Base-by-base conservation (phyloP, 2,113 vertebrate species). In the Pelecanoides urinatrix region DNA sequence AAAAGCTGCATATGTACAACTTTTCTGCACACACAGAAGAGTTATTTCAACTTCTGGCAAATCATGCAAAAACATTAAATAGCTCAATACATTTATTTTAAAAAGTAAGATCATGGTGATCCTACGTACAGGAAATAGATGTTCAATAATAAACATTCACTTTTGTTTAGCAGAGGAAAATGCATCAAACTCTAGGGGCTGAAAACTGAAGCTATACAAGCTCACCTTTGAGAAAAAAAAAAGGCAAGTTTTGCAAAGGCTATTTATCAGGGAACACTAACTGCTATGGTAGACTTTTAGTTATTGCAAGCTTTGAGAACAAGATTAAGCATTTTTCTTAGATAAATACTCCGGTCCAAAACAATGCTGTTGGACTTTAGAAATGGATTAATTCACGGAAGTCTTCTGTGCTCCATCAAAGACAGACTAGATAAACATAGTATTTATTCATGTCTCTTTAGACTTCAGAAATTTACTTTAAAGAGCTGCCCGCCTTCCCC, bases 401-500 rank as follows among this genome's bases (percentile, higher is more conserved):
- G 30, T 34, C 34, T 92, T 67, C 17, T 25, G n/a, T 34, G 36
- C 14, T 91, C 34, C 40, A n/a, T 3, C 44, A 58, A 63, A 9
- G 11, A 4, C 26, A 67, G 1, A 44, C 21, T 13, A 86, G 4
- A 81, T 61, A 95, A 91, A 65, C 7, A 44, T 0, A 4, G 13
- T 10, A 19, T 27, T 75, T 85, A 26, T 52, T 66, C 63, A 12
- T 27, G 34, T 6, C 47, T 36, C 50, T 63, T 61, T 5, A 80
- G 25, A 58, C 55, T 44, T 68, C 21, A 70, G 15, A 66, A 88
- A 42, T 83, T 34, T 67, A n/a, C 25, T 36, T 58, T 11, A 6
- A 79, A 50, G 11, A 89, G 21, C 9, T 2, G 0, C 6, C 7
- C 5, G 1, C 38, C 36, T 38, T 17, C 4, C 7, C 5, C 6